A percentile compares a stretch with the other conserved stretches of the same genome.
Evolutionary conservation across 2,797 vertebrate genomes (phyloP).

Genomic region (Gastrophryne carolinensis): DNA sequence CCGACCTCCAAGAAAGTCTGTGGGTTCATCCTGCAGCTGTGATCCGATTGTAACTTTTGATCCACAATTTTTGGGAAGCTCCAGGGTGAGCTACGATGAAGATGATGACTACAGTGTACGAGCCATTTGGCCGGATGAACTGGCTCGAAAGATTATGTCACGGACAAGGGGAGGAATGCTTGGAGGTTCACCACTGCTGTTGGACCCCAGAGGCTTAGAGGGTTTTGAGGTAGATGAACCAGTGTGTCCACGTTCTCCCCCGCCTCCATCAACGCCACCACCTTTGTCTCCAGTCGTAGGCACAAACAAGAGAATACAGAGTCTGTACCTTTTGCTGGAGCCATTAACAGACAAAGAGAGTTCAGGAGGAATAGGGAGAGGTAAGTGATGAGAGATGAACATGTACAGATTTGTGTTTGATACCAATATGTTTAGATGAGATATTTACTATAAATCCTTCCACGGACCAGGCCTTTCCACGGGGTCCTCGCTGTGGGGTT

Average conservation of each 20-base stretch:
- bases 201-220: constrained; percentile 63
- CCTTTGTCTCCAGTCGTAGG: constrained; percentile 44
- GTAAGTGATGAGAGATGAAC: background rate
- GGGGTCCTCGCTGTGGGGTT: no score
- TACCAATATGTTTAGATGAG: no score
- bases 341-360: constrained; percentile 76
- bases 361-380: constrained; percentile 66
- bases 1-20: constrained; percentile 74
- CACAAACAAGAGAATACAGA: constrained; percentile 58
- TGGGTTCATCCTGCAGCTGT: constrained; percentile 83
- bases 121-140: constrained; percentile 83
- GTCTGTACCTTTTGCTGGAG: constrained; percentile 79
- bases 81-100: constrained; percentile 62
- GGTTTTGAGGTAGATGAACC: constrained; percentile 55
- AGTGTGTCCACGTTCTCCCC: constrained; percentile 27
- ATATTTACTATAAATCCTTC: no score
- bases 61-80: constrained; percentile 66
- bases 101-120: constrained; percentile 81
- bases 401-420: background rate
- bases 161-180: constrained; percentile 70
- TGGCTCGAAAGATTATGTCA: constrained; percentile 75
- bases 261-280: constrained; percentile 56
- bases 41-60: constrained; percentile 84
- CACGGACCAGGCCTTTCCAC: no score
- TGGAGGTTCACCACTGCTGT: constrained; percentile 65